These are phyloP conservation scores for Psammodynastes pulverulentus DNA, from an alignment of 2,113 vertebrate genomes.

Conservation along the genomic window DNA sequence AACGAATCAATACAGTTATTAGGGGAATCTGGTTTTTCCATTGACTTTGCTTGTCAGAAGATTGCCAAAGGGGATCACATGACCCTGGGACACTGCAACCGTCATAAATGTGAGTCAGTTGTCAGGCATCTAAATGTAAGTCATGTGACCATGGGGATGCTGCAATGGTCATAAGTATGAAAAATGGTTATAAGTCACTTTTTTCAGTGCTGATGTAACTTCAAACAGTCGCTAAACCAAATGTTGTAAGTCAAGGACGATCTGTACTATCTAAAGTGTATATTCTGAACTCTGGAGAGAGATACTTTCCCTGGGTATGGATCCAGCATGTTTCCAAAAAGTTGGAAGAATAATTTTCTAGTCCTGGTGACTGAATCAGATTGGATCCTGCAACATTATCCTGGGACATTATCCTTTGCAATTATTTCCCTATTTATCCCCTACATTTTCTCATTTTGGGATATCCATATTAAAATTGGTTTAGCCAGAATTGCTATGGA, in stretches of 20 bases:
- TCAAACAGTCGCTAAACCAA: neutral
- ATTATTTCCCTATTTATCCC: neutral
- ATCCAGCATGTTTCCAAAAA: neutral
- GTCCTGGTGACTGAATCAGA: neutral
- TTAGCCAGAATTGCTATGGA: neutral
- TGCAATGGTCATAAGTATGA: no score
- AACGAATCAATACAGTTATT: neutral
- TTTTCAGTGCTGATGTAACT: neutral
- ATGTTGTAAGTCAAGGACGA: neutral
- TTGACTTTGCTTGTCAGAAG: neutral
- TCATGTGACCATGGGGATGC: no score
- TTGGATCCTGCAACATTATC: neutral
- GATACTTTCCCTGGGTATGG: neutral
- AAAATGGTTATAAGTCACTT: no score
- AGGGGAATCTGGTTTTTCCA: neutral
- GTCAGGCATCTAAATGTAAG: no score
- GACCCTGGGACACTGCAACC: no score
- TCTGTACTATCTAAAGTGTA: neutral
- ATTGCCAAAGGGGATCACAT: neutral
- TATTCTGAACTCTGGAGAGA: no score
- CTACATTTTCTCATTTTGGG: neutral
- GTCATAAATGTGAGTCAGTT: no score
- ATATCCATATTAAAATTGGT: neutral
- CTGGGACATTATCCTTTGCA: neutral
- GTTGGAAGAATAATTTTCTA: neutral